Conservation (phyloP, 2,797 vertebrate genomes). For the Menidia menidia region DNA sequence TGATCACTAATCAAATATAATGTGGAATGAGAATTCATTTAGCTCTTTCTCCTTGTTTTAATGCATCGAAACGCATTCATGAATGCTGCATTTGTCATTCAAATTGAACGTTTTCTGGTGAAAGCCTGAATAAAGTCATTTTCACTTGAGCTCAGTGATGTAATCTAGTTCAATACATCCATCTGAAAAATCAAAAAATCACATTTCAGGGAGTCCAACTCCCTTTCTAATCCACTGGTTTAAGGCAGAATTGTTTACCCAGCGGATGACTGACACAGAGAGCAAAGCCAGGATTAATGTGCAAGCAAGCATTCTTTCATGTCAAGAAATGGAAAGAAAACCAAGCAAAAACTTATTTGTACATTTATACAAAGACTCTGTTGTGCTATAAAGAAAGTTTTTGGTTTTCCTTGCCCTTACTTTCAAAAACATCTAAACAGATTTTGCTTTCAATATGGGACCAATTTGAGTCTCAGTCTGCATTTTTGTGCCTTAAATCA, state of each 20-base stretch:
- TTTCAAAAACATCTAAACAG: neutral
- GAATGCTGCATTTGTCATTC: constrained; percentile 4
- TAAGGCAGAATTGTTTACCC: constrained; percentile 6
- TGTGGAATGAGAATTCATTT: too few relatives aligned
- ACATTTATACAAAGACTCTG: neutral
- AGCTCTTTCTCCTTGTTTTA: constrained; percentile 7
- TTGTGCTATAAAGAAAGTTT: neutral
- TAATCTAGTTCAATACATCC: constrained; percentile 27
- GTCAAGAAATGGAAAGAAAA: neutral
- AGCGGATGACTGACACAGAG: constrained; percentile 1
- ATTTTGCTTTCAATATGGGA: constrained; percentile 8
- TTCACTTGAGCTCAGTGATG: constrained; percentile 5
- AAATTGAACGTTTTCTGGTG: constrained; percentile 19
- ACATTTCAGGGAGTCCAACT: neutral
- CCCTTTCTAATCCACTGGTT: constrained; percentile 16
- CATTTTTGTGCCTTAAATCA: constrained; percentile 5
- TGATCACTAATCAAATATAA: constrained; percentile 3
- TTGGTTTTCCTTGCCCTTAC: neutral
- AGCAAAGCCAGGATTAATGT: neutral
- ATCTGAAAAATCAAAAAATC: neutral
- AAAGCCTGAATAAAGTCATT: constrained; percentile 24
- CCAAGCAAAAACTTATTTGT: neutral
- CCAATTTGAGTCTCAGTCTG: neutral
- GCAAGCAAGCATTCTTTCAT: neutral
- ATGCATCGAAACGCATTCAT: constrained; percentile 1